Evolutionary conservation across 2,113 vertebrate species (phyloP), one percentile per base, ranked within the genome.

Genomic region (Corvus cornix): DNA sequence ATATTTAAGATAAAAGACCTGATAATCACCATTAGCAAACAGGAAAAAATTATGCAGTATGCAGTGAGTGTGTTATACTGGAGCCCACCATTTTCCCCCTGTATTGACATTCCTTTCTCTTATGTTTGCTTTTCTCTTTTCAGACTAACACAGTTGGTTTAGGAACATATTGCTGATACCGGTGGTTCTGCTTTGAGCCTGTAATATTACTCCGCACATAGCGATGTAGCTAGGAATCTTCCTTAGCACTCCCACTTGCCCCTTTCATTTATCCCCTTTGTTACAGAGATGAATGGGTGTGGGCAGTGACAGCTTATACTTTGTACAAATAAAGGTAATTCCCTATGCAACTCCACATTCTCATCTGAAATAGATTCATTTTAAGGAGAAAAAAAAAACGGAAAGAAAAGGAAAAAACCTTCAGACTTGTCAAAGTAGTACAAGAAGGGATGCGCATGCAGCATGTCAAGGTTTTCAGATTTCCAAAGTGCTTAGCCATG

Each of bases 101-200:
- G 7, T 95, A 86, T 84, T 96, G 79, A 96, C 94, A 96, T 93
- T 96, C 82, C 82, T 93, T 90, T 85, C 69, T 66, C 35, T 83
- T 66, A 60, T 89, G 63, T 95, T 95, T 96, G 72, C 89, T 91
- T 67, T 87, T 66, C 91, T 59, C 89, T 89, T 93, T 96, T 90
- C 78, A 69, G 31, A 94, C 82, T 72, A 91, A 60, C 52, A 59
- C 5, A 80, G 67, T 14, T 93, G 89, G 66, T 83, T 89, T 51
- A 95, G 84, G 43, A 95, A 68, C 10, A 1, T 85, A 90, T 88
- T 1, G 0, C 75, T 90, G 82, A 95, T 93, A 93, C 18, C 5
- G 3, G 28, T 72, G 35, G 41, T 81, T 90, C 86, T 90, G 46
- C 79, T 94, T 89, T 96, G 55, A 91, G 85, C 73, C 55, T 94